Base-by-base conservation (phyloP, 2,888 invertebrate species). In the Pseudococcus longispinus region DNA sequence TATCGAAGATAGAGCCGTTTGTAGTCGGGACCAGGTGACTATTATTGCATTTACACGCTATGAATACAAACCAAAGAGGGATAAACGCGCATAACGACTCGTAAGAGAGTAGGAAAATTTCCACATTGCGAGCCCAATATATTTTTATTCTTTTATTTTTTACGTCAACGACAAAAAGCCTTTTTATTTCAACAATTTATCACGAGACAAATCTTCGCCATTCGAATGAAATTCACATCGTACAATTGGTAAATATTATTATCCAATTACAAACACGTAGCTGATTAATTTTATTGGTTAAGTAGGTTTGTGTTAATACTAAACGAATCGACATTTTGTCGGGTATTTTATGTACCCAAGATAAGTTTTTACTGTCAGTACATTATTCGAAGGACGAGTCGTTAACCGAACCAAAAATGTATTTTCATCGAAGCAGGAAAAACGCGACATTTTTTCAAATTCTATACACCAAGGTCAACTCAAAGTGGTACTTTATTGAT, bases 11-110 rank as follows among this genome's bases (percentile, higher is more conserved):
- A 65, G 55, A 84, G 84, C 84, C 65, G 42, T 84, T 84, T 84
- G 84, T 42, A 84, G 84, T 84, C 84, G 84, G 26, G 42, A 65
- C 84, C 84, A 60, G 84, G 84, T 84, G 84, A 84, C 84, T 55
- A 84, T 84, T 84, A 84, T 84, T 84, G 84, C 84, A 84, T 84
- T 84, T 84, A 65, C 84, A 84, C 84, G 65, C 84, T 65, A 84
- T 84, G 84, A 84, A 84, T 84, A 84, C 84, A 65, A 84, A 84
- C 60, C 60, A 42, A 84, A 84, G 51, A 37, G 55, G 42, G 84
- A 65, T 65, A 65, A 84, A 65, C 70, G 60, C 65, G 84, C 32
- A 80, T 80, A 80, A 80, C 37, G 42, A 80, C 37, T 37, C 77
- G 77, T 80, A 32, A 37, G 77, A 80, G 77, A 80, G 77, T 80